Base-by-base conservation (phyloP, 2,888 invertebrate genomes). In the Agrotis puta region DNA sequence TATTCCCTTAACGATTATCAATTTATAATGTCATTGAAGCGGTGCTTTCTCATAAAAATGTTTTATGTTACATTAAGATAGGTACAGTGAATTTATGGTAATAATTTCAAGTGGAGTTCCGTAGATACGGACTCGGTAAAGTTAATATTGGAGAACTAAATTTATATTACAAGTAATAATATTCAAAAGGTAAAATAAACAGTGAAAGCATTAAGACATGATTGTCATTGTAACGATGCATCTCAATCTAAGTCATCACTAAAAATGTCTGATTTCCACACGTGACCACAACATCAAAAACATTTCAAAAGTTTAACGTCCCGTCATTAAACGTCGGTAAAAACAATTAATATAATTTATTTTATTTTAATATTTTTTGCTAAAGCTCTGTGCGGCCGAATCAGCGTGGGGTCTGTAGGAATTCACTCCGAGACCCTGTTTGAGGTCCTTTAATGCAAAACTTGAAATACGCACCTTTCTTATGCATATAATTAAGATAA, bases 1-100 rank as follows among this genome's bases (percentile, higher is more conserved):
- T 88, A 79, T 86, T 83, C 78, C 84, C 84, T 82, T 89, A 90
- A 89, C 88, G 90, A 89, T 90, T 90, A 89, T 89, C 88, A 87
- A 91, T 89, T 88, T 91, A 88, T 87, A 80, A 88, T 82, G 83
- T 83, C 85, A 87, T 84, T 86, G 87, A 86, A 85, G 84, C 83
- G 84, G 85, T 86, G 78, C 81, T 74, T 74, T 81, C 72, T 73
- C 74, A 84, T 88, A 86, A 84, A 89, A 79, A 81, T 82, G 82
- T 83, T 88, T 88, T 86, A 86, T 84, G 82, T 79, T 77, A 76
- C 76, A 74, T 77, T 85, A 73, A 74, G 74, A 73, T 82, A 57
- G 64, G 56, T 80, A 57, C 75, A 58, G 65, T 24, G 50, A 82
- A 72, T 70, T 56, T 56, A 81, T 70, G 61, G 43, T 75, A 58